Evolutionary conservation across 2,797 vertebrate species (phyloP).

Genomic region (Microctenopoma steveboyesi): DNA sequence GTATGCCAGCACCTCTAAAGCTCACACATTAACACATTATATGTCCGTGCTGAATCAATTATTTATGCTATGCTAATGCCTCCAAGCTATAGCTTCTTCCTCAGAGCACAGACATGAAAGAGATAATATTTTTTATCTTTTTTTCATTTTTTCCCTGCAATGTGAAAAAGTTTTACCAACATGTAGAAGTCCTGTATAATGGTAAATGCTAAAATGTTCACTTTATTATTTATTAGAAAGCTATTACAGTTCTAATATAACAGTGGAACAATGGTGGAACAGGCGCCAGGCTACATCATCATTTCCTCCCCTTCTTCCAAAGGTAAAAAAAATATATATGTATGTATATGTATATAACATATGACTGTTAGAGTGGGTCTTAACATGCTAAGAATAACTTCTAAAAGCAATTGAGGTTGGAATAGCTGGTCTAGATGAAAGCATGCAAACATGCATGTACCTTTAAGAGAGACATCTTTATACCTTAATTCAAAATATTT

Average conservation of each 20-base stretch:
- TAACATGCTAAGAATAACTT: background rate
- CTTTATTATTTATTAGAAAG: too few species aligned
- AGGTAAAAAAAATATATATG: too few species aligned
- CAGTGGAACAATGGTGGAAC: too few species aligned
- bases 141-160: too few species aligned
- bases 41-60: background rate
- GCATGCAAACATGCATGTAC: background rate
- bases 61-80: background rate
- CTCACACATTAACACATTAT: background rate
- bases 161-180: too few species aligned
- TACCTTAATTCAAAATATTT: background rate
- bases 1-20: background rate
- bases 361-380: background rate
- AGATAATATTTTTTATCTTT: too few species aligned
- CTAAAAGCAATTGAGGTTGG: background rate
- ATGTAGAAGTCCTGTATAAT: too few species aligned
- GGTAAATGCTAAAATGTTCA: too few species aligned
- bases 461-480: background rate
- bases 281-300: too few species aligned
- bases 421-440: background rate
- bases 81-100: background rate
- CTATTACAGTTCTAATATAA: too few species aligned
- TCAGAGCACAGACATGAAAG: background rate
- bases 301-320: background rate
- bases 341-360: too few species aligned